A percentile compares a stretch with the other conserved stretches of the same genome.
Conservation (phyloP, 2,797 vertebrate species). For the Sebastes vulpes region DNA sequence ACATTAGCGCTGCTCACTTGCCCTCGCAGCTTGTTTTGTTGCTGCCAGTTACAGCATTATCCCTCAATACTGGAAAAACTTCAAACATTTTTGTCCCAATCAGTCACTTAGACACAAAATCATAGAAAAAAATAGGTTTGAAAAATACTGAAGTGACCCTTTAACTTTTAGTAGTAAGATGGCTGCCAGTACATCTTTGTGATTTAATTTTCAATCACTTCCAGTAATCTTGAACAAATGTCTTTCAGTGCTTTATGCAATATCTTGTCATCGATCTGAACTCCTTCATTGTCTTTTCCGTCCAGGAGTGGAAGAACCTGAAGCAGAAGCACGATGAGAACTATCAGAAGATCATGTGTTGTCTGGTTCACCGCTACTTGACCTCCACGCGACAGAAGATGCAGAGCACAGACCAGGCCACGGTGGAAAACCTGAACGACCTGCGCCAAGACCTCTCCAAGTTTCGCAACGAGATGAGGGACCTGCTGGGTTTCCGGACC, state of each 20-base stretch:
- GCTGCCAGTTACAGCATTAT: background rate
- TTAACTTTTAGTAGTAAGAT: background rate
- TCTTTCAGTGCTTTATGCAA: background rate
- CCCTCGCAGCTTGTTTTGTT: background rate
- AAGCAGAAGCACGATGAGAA: slow-evolving; percentile 97
- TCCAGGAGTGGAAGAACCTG: slow-evolving; percentile 96
- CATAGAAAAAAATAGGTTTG: too few species aligned
- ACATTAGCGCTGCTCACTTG: background rate
- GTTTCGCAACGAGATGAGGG: slow-evolving; percentile 98
- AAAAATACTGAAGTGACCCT: background rate
- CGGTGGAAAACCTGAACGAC: slow-evolving; percentile 97
- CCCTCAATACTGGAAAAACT: too few species aligned
- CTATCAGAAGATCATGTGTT: slow-evolving; percentile 99
- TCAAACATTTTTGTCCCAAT: fast-evolving
- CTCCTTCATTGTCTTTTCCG: background rate
- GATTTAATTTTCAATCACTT: background rate
- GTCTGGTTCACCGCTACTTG: slow-evolving; percentile 97
- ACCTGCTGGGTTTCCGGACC: slow-evolving; percentile 97
- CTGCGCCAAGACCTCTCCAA: slow-evolving; percentile 97
- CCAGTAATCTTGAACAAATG: background rate
- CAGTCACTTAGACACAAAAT: too few species aligned
- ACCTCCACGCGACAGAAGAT: slow-evolving; percentile 98
- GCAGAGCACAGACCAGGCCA: slow-evolving; percentile 98
- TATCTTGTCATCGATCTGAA: background rate
- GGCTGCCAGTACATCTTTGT: background rate